Evolutionary conservation across 1,140 invertebrate genomes (phyloP).

Genomic region (Pseudobourletiella spinata): DNA sequence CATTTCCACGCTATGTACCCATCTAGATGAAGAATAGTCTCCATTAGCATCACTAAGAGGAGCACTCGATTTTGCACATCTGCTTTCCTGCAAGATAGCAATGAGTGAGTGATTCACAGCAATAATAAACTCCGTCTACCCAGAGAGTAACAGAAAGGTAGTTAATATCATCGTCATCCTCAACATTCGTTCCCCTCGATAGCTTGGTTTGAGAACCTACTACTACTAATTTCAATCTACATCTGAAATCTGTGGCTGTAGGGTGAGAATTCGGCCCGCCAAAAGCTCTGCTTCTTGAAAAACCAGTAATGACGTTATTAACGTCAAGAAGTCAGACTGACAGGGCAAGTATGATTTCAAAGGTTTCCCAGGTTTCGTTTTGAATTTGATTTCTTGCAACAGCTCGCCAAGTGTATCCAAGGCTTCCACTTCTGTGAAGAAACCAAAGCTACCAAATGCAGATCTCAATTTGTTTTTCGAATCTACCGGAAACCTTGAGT

Average conservation of each 20-base stretch:
- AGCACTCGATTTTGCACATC: no score
- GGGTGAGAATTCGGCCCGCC: conserved; percentile 24
- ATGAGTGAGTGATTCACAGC: no score
- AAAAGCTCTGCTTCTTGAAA: conserved; percentile 22
- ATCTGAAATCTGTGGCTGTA: conserved; percentile 17
- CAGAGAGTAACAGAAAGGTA: no score
- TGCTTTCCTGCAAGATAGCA: no score
- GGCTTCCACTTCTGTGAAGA: conserved; percentile 11
- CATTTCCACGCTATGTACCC: no score
- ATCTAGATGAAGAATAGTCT: no score
- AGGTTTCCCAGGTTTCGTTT: not conserved
- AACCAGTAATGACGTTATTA: conserved; percentile 20
- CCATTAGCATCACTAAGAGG: no score
- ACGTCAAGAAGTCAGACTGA: conserved; percentile 27
- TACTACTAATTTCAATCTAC: conserved; percentile 19
- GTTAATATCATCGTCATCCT: no score
- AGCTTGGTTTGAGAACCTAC: conserved; percentile 13
- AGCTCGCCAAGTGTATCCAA: conserved; percentile 11
- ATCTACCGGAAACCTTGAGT: conserved; percentile 16
- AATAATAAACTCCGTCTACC: no score
- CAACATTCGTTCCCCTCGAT: no score
- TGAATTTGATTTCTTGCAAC: not conserved
- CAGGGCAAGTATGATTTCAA: conserved; percentile 16
- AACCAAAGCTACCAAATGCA: conserved; percentile 17
- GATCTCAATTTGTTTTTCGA: conserved; percentile 10